Evolutionary conservation across 2,113 vertebrate species (phyloP).

Genomic region (Fukomys damarensis): DNA sequence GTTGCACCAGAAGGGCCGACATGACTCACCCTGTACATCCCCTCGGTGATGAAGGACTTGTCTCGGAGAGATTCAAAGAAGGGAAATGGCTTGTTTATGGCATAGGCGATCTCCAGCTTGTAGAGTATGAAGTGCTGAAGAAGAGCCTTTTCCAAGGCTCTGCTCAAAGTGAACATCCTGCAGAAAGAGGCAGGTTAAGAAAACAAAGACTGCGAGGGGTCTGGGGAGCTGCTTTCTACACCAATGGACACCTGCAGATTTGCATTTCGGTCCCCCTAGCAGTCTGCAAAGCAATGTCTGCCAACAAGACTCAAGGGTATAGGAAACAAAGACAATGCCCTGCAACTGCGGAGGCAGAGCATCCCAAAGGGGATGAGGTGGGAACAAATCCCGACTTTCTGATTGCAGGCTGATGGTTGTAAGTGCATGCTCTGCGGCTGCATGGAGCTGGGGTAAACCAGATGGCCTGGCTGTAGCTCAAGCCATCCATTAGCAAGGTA

Average conservation of each 20-base stretch:
- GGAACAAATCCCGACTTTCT: not conserved
- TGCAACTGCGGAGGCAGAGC: not conserved
- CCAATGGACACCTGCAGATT: not conserved
- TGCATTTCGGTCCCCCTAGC: not conserved
- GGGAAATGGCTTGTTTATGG: slow-evolving; percentile 75
- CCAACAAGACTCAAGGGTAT: not conserved
- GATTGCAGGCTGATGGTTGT: not conserved
- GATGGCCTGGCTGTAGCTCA: not conserved
- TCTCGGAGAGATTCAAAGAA: slow-evolving; percentile 72
- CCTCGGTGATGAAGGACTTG: slow-evolving; percentile 60
- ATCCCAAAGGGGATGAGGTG: not conserved
- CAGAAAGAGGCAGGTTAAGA: not conserved
- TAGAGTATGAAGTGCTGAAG: slow-evolving; percentile 52
- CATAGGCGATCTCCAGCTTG: slow-evolving; percentile 68
- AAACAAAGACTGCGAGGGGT: not conserved
- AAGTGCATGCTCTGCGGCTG: not conserved
- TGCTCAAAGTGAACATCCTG: slow-evolving; percentile 43
- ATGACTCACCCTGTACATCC: slow-evolving; percentile 46
- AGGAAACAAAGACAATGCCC: not conserved
- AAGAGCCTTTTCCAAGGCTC: slow-evolving; percentile 48
- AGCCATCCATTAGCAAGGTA: not conserved
- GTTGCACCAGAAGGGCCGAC: not conserved
- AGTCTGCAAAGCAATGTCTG: not conserved
- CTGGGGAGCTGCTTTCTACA: not conserved
- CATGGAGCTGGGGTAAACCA: not conserved